Base-by-base conservation (phyloP, 2,888 invertebrate genomes). In the Philaethria dido region DNA sequence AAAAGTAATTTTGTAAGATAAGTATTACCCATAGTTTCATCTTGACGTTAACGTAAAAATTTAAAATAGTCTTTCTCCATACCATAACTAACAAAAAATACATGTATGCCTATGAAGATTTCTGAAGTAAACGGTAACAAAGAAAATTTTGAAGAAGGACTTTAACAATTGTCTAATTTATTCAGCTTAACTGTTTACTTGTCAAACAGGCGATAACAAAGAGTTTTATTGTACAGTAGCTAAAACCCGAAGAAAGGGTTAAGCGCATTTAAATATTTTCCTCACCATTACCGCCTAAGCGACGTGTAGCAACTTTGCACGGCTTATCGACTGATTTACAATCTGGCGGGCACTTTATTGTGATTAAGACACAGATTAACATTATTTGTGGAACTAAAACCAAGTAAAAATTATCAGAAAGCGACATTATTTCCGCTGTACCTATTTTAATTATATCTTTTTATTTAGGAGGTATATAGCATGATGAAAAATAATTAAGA, bases 201-300 rank as follows among this genome's bases (percentile, higher is more conserved):
- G 68, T 71, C 68, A 66, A 59, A 62, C 48, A 66, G 73, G 52
- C 22, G 8, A 73, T 69, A 77, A 80, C 81, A 86, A 84, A 86
- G 74, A 80, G 80, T 82, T 88, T 88, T 88, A 89, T 85, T 79
- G 79, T 74, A 76, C 85, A 86, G 90, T 88, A 90, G 90, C 86
- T 71, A 71, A 74, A 67, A 76, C 75, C 83, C 81, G 82, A 83
- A 80, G 84, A 86, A 87, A 88, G 83, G 82, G 80, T 77, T 84
- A 73, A 77, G 45, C 39, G 50, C 39, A n/a, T 59, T 44, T n/a
- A 47, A 63, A 63, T 45, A 36, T 22, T 47, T 59, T 36, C 11
- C 42, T 52, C 20, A 25, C 42, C 20, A 54, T 44, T 62, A 42
- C 33, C 44, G 50, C 47, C 62, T 44, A 45, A 60, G 8, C n/a